Evolutionary conservation across 2,888 invertebrate genomes (phyloP).

Genomic region (Ennomos erosarius): DNA sequence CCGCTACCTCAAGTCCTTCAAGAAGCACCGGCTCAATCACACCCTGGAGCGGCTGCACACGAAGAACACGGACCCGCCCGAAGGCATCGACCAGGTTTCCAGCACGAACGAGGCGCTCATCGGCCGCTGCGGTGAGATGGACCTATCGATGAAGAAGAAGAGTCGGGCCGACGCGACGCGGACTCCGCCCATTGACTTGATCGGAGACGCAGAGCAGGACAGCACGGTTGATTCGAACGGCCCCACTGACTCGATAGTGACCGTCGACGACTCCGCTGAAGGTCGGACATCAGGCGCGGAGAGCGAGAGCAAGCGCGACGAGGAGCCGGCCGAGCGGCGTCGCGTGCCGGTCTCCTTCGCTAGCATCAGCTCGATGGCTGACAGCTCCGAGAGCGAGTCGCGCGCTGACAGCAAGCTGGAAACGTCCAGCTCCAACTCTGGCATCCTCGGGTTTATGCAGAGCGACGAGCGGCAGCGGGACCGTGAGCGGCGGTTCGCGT

Average conservation of each 20-base stretch:
- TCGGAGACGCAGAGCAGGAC: constrained; percentile 87
- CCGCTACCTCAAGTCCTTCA: constrained; percentile 94
- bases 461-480: constrained; percentile 84
- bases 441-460: constrained; percentile 87
- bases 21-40: constrained; percentile 95
- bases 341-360: constrained; percentile 80
- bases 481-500: constrained; percentile 92
- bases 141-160: constrained; percentile 83
- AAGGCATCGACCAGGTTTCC: constrained; percentile 88
- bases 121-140: constrained; percentile 84
- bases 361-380: constrained; percentile 82
- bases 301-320: constrained; percentile 68
- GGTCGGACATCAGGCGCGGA: constrained; percentile 74
- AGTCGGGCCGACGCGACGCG: constrained; percentile 71
- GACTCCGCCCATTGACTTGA: constrained; percentile 77
- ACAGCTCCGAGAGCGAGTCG: constrained; percentile 81
- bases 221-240: constrained; percentile 90
- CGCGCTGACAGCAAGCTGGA: constrained; percentile 79
- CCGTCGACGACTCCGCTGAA: constrained; percentile 79
- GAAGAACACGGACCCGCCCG: constrained; percentile 82
- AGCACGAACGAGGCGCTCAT: constrained; percentile 89
- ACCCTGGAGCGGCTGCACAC: constrained; percentile 93
- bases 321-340: constrained; percentile 62
- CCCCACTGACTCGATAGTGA: constrained; percentile 76
- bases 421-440: constrained; percentile 83